Evolutionary conservation across 2,113 vertebrate genomes (phyloP).

Genomic region (Poicephalus meyeri): DNA sequence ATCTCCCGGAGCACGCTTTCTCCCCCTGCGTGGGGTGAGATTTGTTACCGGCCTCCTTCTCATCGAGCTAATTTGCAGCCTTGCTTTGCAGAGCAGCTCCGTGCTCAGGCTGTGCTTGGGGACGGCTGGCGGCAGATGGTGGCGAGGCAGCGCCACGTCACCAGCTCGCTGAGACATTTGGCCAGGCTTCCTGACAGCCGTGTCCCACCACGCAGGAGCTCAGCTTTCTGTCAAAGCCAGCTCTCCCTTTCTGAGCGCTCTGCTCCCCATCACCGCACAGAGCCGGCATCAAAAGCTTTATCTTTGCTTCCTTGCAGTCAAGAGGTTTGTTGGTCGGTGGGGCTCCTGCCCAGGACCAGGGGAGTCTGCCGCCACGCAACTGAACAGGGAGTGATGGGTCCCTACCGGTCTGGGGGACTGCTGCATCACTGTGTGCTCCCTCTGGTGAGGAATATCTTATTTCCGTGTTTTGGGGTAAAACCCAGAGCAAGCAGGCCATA

Average conservation of each 20-base stretch:
- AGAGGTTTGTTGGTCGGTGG: background rate
- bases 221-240: slow-evolving; percentile 10
- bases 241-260: background rate
- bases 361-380: background rate
- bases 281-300: background rate
- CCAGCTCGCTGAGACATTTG: slow-evolving; percentile 9
- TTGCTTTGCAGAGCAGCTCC: background rate
- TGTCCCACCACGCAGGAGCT: slow-evolving; percentile 3
- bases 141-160: slow-evolving; percentile 40
- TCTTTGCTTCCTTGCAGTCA: background rate
- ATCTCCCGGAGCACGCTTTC: accelerated
- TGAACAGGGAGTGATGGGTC: accelerated
- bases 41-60: background rate
- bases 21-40: background rate
- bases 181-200: slow-evolving; percentile 33
- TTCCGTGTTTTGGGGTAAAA: background rate
- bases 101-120: background rate
- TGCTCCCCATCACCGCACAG: background rate
- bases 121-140: slow-evolving; percentile 31
- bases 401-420: background rate
- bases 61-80: background rate
- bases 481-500: background rate
- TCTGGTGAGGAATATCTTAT: background rate
- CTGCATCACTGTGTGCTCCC: background rate
- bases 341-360: background rate